phyloP scores from a whole-genome alignment of 23 tunicate genomes.

The Oikopleura albicans region DNA sequence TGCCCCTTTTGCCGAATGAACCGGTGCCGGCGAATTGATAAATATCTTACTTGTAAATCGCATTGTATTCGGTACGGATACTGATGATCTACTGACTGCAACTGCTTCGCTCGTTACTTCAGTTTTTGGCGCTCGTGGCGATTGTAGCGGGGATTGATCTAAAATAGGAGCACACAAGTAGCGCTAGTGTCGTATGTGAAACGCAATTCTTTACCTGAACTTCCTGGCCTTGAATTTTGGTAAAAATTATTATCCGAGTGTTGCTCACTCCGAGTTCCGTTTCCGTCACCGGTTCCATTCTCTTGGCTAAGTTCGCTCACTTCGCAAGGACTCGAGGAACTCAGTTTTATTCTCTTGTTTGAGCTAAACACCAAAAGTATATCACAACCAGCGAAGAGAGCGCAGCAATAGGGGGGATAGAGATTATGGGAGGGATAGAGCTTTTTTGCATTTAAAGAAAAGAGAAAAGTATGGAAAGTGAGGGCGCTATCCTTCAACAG shows the following conservation, averaged over 20 bases:
- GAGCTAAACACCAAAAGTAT: not conserved
- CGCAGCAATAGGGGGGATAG: not conserved
- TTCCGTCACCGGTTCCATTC: not conserved
- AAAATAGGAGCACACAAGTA: too few species aligned
- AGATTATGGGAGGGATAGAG: too few species aligned
- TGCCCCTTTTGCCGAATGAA: too few species aligned
- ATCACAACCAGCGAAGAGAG: too few species aligned
- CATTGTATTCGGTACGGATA: not conserved
- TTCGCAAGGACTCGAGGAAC: constrained; percentile 14
- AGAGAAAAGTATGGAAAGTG: too few species aligned
- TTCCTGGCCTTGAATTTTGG: constrained; percentile 6
- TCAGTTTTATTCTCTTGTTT: not conserved
- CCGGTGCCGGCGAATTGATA: too few species aligned
- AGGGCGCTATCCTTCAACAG: too few species aligned
- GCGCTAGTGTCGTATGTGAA: too few species aligned
- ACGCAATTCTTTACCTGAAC: not conserved
- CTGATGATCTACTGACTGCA: not conserved
- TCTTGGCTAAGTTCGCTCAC: not conserved
- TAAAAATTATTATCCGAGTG: not conserved
- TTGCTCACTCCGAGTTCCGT: not conserved
- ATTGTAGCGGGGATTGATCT: constrained; percentile 14
- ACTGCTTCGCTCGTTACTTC: not conserved
- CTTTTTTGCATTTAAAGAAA: too few species aligned
- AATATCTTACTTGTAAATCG: too few species aligned
- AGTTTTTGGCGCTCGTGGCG: constrained; percentile 7